Conservation (phyloP, 2,113 vertebrate genomes). For the Noturus placidus region DNA sequence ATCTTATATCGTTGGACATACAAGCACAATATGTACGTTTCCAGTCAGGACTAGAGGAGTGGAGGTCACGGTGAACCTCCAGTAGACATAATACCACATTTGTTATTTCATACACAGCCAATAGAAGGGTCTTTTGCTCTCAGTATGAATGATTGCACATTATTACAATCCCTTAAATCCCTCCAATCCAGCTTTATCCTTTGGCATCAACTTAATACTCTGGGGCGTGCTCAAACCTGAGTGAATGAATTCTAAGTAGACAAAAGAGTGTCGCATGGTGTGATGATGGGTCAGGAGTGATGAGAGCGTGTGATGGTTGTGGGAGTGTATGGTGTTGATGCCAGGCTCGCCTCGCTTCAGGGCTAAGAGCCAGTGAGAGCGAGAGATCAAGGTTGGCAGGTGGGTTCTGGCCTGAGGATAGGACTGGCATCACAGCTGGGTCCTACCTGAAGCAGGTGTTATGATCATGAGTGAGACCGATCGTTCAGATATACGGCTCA, state of each 20-base stretch:
- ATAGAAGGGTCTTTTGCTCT: constrained; percentile 14
- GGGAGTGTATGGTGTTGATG: constrained; percentile 24
- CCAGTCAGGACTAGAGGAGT: not conserved
- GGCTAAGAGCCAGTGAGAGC: constrained; percentile 29
- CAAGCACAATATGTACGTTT: not conserved
- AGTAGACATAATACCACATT: not conserved
- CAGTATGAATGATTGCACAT: constrained; percentile 15
- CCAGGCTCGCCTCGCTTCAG: constrained; percentile 23
- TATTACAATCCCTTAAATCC: constrained; percentile 27
- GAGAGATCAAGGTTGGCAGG: constrained; percentile 52
- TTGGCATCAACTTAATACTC: constrained; percentile 23
- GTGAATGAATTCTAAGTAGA: constrained; percentile 33
- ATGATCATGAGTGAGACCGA: not conserved
- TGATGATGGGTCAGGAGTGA: constrained; percentile 39
- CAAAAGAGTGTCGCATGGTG: constrained; percentile 36
- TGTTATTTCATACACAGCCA: not conserved
- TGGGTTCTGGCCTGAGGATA: constrained; percentile 45
- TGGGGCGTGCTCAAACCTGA: constrained; percentile 1
- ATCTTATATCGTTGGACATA: not conserved
- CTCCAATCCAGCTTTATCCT: constrained; percentile 36
- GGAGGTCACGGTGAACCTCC: not conserved
- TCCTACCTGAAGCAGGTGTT: constrained; percentile 36
- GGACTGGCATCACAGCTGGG: constrained; percentile 40
- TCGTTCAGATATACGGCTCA: constrained; percentile 13
- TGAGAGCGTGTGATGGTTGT: constrained; percentile 33